phyloP scores from a whole-genome alignment of 2,113 vertebrate genomes.

The Ophthalmolycus amberensis region DNA sequence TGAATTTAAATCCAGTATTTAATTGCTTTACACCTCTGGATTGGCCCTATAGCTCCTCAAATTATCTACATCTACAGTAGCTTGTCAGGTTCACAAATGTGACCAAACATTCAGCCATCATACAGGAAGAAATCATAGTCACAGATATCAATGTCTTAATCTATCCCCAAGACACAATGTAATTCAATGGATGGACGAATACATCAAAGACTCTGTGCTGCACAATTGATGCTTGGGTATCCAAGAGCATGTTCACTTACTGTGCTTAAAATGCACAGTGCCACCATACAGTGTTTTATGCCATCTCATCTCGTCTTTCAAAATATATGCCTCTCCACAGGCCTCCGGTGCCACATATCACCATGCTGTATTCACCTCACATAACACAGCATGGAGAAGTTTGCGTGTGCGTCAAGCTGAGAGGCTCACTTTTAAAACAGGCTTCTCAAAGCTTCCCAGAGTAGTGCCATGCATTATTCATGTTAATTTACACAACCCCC shows the following conservation, averaged over 20 bases:
- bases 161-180: not conserved
- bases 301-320: slow-evolving; percentile 6
- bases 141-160: not conserved
- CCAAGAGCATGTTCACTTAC: slow-evolving; percentile 11
- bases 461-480: slow-evolving; percentile 67
- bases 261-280: slow-evolving; percentile 30
- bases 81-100: not conserved
- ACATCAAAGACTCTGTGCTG: not conserved
- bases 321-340: slow-evolving; percentile 28
- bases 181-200: not conserved
- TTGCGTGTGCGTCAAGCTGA: slow-evolving; percentile 46
- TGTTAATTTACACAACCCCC: slow-evolving; percentile 68
- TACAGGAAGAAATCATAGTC: not conserved
- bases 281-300: slow-evolving; percentile 1
- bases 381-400: slow-evolving; percentile 56
- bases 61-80: not conserved
- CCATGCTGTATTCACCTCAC: slow-evolving; percentile 52
- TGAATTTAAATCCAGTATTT: not conserved
- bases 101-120: not conserved
- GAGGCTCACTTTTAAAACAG: slow-evolving; percentile 59
- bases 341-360: slow-evolving; percentile 33
- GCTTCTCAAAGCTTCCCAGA: slow-evolving; percentile 58
- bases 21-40: not conserved
- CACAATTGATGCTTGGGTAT: slow-evolving; percentile 1
- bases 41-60: not conserved